A percentile compares a stretch with the other conserved stretches of the same genome.
Evolutionary conservation across 2,797 vertebrate genomes (phyloP).

Genomic region (Platyrinchus mystaceus): DNA sequence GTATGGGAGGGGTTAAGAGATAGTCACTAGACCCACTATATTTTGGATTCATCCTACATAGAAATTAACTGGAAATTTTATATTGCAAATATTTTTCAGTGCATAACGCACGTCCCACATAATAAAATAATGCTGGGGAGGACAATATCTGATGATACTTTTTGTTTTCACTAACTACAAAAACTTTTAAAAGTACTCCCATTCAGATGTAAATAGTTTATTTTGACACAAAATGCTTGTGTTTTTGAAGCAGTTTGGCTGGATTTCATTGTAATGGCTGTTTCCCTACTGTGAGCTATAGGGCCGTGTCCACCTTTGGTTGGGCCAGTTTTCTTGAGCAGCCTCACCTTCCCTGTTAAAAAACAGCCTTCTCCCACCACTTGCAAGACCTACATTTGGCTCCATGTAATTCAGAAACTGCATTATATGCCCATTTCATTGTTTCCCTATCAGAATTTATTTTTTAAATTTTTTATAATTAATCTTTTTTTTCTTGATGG

Average conservation of each 20-base stretch:
- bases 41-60: not conserved
- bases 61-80: not conserved
- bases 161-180: not conserved
- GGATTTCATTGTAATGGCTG: not conserved
- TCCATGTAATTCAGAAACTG: not conserved
- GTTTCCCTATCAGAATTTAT: not conserved
- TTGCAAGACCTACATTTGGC: not conserved
- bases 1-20: not conserved
- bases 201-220: not conserved
- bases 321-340: not conserved
- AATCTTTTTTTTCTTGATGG: not conserved
- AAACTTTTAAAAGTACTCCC: not conserved
- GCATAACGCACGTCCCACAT: not conserved
- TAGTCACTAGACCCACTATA: not conserved
- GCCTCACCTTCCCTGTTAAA: not conserved
- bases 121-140: not conserved
- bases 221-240: not conserved
- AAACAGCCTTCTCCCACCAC: not conserved
- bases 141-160: not conserved
- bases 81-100: not conserved
- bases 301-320: fast-evolving
- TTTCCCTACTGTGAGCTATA: not conserved
- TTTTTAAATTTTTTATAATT: not conserved
- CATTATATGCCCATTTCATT: not conserved
- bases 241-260: not conserved